These are phyloP conservation scores for Vannuccia rotundouncinata DNA, from an alignment of 2,888 invertebrate species.

Conservation along the genomic window DNA sequence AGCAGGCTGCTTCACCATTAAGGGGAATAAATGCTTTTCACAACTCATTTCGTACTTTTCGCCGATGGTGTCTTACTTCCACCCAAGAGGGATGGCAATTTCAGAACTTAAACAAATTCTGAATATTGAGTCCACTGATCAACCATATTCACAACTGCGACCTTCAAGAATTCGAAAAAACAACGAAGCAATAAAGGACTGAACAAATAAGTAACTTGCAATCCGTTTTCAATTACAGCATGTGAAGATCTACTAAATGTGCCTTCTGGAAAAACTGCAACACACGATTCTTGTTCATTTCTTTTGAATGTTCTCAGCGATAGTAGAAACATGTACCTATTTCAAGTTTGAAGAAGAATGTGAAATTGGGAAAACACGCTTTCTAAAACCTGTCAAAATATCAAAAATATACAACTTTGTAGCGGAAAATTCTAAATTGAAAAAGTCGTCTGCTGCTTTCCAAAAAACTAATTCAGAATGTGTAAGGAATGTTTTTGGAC, in stretches of 20 bases:
- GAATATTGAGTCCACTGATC: constrained; percentile 14
- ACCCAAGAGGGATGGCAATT: constrained; percentile 32
- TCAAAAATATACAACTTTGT: constrained; percentile 3
- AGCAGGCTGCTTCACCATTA: no score
- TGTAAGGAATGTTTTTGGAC: constrained; percentile 4
- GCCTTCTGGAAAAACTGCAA: constrained; percentile 18
- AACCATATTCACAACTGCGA: constrained; percentile 11
- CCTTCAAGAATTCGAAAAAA: constrained; percentile 10
- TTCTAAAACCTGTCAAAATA: background rate
- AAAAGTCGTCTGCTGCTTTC: background rate
- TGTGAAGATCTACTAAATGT: constrained; percentile 9
- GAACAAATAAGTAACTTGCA: constrained; percentile 12
- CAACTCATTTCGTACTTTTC: no score
- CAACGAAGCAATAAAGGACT: constrained; percentile 15
- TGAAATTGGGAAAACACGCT: background rate
- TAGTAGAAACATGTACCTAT: background rate
- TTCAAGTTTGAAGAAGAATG: background rate
- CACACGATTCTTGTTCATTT: background rate
- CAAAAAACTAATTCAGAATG: constrained; percentile 2
- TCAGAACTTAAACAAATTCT: constrained; percentile 19
- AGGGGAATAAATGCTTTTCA: no score
- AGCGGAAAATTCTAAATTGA: background rate
- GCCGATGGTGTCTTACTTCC: no score
- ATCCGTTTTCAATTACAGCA: constrained; percentile 23
- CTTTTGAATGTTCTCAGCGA: constrained; percentile 1